Evolutionary conservation across 92 coral and sea anemone genomes (phyloP).

Genomic region (Porites cylindrica): DNA sequence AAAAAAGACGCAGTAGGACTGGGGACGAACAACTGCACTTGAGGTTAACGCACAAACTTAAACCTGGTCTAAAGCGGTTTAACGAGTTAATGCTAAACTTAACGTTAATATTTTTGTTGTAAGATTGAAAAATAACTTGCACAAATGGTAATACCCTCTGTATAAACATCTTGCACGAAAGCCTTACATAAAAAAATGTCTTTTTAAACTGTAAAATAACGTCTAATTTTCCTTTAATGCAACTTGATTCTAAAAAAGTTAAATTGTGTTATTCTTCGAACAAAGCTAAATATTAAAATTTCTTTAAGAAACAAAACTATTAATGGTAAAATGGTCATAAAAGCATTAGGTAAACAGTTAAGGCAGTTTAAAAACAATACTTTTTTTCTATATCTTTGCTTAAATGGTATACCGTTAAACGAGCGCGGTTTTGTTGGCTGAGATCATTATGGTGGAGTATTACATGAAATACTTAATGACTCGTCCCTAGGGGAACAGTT

Average conservation of each 20-base stretch:
- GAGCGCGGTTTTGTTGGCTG: too few species aligned
- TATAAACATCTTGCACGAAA: background rate
- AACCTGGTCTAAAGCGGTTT: slow-evolving; percentile 44
- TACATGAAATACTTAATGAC: too few species aligned
- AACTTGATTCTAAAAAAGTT: background rate
- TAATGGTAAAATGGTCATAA: too few species aligned
- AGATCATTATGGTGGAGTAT: too few species aligned
- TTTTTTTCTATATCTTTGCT: too few species aligned
- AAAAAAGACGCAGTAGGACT: slow-evolving; percentile 48
- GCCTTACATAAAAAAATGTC: background rate
- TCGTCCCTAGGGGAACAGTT: too few species aligned
- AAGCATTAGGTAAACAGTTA: too few species aligned
- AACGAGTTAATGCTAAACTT: slow-evolving; percentile 21
- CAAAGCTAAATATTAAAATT: background rate
- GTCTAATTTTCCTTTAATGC: background rate
- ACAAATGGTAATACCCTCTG: background rate
- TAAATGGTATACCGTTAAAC: too few species aligned
- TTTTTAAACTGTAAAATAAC: background rate
- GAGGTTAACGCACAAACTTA: slow-evolving; percentile 50
- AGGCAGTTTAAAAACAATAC: too few species aligned
- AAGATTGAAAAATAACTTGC: background rate
- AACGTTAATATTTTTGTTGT: background rate
- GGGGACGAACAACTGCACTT: slow-evolving; percentile 60
- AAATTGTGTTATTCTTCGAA: background rate
- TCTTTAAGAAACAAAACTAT: too few species aligned